Evolutionary conservation across 2,888 invertebrate genomes (phyloP), one percentile per base, ranked within the genome.

Genomic region (Carcina quercana): DNA sequence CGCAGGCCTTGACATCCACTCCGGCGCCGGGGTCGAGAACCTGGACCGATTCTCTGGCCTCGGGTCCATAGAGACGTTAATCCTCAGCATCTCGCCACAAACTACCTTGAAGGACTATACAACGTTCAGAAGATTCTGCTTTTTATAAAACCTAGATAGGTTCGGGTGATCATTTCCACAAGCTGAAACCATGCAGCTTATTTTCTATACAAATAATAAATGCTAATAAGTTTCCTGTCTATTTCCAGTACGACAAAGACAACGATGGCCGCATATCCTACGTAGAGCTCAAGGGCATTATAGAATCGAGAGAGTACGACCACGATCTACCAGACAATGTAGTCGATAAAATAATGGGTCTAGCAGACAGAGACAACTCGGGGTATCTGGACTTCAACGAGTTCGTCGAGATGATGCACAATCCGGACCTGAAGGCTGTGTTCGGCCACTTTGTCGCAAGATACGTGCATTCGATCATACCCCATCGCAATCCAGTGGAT

Each of bases 341-440:
- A 17, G 88, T 91, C 3, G 84, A 86, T 31, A 87, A 88, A 61
- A 91, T 94, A 43, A 85, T 93, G 78, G 65, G 67, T 3, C 76
- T 88, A 30, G 88, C 88, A 0, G 94, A 94, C 66, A 45, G 60
- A 5, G 80, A 84, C 43, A 75, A 86, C 50, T 89, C 91, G 25
- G 90, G 91, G 3, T 86, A 85, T 46, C 71, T 93, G 32, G 89
- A 91, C 54, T 91, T 89, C 52, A 78, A 86, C 12, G 93, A 93
- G 73, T 92, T 93, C 47, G 86, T 91, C 15, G 86, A 87, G 21
- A 90, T 92, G 90, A 87, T 89, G 71, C 78, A 86, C 45, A 63
- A 85, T 37, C 87, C 87, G 0, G 85, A 87, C 34, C 61, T 89
- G 43, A 87, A 87, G 50, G 86, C 87, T n/a, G 75, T 90, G 4